These are phyloP conservation scores for Ceyx cyanopectus DNA, from an alignment of 2,113 vertebrate species.

Conservation along the genomic window DNA sequence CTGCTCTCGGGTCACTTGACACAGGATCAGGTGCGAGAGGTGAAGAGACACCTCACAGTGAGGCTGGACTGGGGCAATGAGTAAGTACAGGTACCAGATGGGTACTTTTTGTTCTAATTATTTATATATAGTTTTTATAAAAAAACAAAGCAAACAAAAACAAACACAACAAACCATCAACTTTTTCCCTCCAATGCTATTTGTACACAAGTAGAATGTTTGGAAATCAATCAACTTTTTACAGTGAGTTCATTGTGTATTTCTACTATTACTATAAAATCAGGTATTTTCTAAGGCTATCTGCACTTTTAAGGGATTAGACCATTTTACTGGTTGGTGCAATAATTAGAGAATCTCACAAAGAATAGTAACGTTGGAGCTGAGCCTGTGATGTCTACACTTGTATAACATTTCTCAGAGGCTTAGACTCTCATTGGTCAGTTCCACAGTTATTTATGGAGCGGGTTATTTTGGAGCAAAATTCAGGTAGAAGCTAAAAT, in stretches of 20 bases:
- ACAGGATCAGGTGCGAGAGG: constrained; percentile 95
- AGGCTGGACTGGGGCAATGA: constrained; percentile 98
- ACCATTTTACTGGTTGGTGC: neutral
- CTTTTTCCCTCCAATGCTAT: neutral
- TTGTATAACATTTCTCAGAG: neutral
- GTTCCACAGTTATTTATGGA: neutral
- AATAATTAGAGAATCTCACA: neutral
- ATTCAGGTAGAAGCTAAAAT: neutral
- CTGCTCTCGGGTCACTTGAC: constrained; percentile 94
- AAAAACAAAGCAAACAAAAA: neutral
- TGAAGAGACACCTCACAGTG: constrained; percentile 95
- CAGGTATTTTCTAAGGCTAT: neutral
- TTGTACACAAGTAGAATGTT: neutral
- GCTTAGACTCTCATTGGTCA: neutral
- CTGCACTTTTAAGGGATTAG: neutral
- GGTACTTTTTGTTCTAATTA: neutral
- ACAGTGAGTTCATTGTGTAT: neutral
- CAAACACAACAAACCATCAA: too few relatives aligned
- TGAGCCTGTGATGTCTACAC: neutral
- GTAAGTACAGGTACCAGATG: constrained; percentile 82
- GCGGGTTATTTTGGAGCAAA: neutral
- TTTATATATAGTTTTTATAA: neutral
- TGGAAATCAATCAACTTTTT: neutral
- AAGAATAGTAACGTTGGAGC: neutral
- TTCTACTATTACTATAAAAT: neutral